Evolutionary conservation across 2,113 vertebrate species (phyloP), one percentile per base, ranked within the genome.

Genomic region (Podocnemis expansa): DNA sequence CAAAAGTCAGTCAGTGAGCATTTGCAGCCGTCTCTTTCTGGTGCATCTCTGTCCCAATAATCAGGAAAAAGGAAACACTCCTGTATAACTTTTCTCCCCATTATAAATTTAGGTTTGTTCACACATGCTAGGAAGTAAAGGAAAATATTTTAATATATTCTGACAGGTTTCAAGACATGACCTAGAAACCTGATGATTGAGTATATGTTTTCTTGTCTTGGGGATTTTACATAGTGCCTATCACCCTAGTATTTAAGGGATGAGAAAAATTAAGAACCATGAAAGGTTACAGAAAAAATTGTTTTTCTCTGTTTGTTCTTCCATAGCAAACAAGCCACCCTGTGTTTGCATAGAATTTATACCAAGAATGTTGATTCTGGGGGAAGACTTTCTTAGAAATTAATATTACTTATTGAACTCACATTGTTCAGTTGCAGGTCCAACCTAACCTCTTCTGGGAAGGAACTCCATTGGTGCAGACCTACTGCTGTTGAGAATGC

Each of bases 71-170:
- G 85, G 89, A 73, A 27, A 49, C 80, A 14, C 3, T 95, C 5
- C 47, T 16, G 13, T 88, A 80, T 67, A 49, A 89, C 70, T 96
- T 89, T 96, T 89, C 78, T 82, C 67, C 87, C 82, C 84, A 79
- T 95, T 89, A 96, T 84, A 84, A 85, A 88, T 80, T 94, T 78
- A 93, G 88, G 67, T 91, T 96, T 93, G 56, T 89, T 95, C 96
- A 79, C 87, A 91, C 52, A 78, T 87, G 81, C 82, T 82, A 89
- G 88, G 88, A 96, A 96, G 78, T 90, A 90, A 88, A 56, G 17
- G 75, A 81, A 81, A 96, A 95, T 49, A 27, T 10, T 79, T 88
- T 52, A 9, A 43, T 81, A 58, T 89, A 76, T 87, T 91, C 31
- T 80, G 14, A 41, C n/a, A 60, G 13, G 89, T 87, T 49, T 4